Evolutionary conservation across 2,888 invertebrate genomes (phyloP).

Genomic region (Automeris io): DNA sequence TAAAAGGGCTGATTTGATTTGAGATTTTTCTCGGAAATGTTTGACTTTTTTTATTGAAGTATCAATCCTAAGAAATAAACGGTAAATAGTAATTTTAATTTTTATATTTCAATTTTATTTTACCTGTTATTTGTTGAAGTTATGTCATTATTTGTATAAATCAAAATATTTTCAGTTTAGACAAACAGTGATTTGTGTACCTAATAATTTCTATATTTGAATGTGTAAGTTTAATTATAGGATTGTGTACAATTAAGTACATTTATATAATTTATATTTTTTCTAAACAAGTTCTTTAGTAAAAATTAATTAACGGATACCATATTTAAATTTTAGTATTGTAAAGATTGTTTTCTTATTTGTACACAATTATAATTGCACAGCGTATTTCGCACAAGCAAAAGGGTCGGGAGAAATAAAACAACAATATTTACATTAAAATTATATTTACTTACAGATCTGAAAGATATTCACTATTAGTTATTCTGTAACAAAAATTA

Average conservation of each 20-base stretch:
- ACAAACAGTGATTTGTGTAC: neutral
- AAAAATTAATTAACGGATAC: neutral
- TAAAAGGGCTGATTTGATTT: too few species aligned
- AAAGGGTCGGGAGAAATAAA: constrained; percentile 46
- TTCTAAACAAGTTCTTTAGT: neutral
- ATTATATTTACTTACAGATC: constrained; percentile 74
- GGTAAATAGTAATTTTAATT: too few species aligned
- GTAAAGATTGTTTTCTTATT: neutral
- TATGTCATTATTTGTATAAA: too few species aligned
- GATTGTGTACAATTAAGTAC: constrained; percentile 2
- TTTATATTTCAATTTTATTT: too few species aligned
- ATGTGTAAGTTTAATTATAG: too few species aligned
- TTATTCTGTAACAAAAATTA: constrained; percentile 26
- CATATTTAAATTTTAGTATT: too few species aligned
- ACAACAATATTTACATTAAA: constrained; percentile 72
- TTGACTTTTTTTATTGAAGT: too few species aligned
- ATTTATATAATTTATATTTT: too few species aligned
- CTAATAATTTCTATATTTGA: neutral
- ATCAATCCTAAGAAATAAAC: too few species aligned
- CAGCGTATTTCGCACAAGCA: constrained; percentile 38
- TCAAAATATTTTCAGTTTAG: too few species aligned
- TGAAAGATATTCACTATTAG: constrained; percentile 50
- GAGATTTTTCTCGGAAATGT: too few species aligned
- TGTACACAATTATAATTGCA: constrained; percentile 4
- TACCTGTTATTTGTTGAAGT: too few species aligned